Evolutionary conservation across 2,797 vertebrate species (phyloP).

Genomic region (Gymnopithys bicolor): DNA sequence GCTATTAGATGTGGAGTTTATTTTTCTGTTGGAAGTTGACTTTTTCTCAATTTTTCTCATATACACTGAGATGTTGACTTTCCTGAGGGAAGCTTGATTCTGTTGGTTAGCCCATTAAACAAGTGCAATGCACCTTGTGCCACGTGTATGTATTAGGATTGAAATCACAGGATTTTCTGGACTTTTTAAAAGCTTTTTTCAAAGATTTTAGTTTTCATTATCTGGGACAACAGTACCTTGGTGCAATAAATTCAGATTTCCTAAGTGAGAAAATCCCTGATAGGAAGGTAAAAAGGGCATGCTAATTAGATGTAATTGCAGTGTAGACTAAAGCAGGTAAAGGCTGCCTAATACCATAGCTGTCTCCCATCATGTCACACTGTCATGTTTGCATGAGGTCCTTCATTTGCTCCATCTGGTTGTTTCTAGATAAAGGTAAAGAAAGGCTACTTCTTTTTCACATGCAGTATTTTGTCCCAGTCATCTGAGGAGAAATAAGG

Average conservation of each 20-base stretch:
- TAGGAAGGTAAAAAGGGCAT: not conserved
- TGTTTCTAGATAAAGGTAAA: not conserved
- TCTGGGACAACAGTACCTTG: not conserved
- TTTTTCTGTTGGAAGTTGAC: constrained; percentile 42
- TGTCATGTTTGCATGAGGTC: not conserved
- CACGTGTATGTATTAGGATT: not conserved
- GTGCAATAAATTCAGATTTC: not conserved
- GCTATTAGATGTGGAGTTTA: constrained; percentile 33
- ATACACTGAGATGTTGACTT: not conserved
- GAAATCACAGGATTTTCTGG: not conserved
- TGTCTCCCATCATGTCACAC: not conserved
- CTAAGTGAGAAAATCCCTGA: not conserved
- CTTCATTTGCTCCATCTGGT: not conserved
- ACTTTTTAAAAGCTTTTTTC: too few species aligned
- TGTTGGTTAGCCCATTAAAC: not conserved
- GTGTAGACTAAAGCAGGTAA: not conserved
- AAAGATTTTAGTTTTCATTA: not conserved
- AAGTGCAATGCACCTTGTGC: constrained; percentile 2
- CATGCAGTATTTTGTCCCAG: not conserved
- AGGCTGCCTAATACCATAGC: not conserved
- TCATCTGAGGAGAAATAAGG: not conserved
- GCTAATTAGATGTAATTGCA: not conserved
- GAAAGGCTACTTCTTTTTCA: not conserved
- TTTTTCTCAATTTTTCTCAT: not conserved
- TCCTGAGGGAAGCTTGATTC: not conserved